phyloP scores from a whole-genome alignment of 2,797 vertebrate genomes.

The Todus mexicanus region DNA sequence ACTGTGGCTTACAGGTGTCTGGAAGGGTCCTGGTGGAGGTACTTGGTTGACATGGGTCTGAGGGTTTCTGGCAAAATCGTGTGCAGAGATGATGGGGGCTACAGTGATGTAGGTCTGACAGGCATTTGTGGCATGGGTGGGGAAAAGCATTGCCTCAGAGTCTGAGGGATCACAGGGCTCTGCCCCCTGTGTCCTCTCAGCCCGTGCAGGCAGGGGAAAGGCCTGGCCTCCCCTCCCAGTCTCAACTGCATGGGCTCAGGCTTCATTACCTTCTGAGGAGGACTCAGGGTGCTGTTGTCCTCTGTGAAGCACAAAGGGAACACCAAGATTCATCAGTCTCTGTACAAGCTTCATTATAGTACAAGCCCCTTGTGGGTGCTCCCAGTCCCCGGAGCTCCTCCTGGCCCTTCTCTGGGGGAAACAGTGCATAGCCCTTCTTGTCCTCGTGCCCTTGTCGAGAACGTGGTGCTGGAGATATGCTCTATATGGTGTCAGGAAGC shows the following conservation, averaged over 20 bases:
- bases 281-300: neutral
- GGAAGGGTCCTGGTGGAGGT: neutral
- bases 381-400: neutral
- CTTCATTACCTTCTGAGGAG: neutral
- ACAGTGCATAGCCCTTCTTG: fast-evolving
- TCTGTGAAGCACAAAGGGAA: neutral
- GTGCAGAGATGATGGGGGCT: neutral
- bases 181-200: neutral
- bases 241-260: no score
- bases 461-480: fast-evolving
- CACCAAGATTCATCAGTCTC: no score
- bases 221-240: neutral
- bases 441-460: neutral
- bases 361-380: neutral
- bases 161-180: no score
- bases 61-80: neutral
- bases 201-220: neutral
- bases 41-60: neutral
- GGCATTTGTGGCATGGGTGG: no score
- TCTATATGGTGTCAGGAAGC: neutral
- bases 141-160: neutral
- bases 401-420: neutral
- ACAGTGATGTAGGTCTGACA: no score
- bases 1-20: neutral
- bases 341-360: neutral